These are phyloP conservation scores for Steinernema scapterisci DNA, from an alignment of 2,888 invertebrate species.

Conservation along the genomic window DNA sequence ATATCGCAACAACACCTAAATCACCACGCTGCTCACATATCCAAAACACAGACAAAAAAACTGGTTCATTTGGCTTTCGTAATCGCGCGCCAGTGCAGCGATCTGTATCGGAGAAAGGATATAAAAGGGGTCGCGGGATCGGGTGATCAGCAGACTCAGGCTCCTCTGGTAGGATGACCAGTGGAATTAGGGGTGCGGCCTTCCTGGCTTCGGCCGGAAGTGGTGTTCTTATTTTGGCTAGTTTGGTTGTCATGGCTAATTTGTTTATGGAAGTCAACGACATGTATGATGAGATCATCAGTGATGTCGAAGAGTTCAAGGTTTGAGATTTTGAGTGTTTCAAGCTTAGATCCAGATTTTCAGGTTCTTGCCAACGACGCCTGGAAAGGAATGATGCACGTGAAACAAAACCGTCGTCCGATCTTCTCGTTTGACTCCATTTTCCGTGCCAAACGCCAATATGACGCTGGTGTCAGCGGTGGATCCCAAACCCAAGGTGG, in stretches of 20 bases:
- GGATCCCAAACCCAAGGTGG: neutral
- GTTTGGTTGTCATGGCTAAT: slow-evolving; percentile 4
- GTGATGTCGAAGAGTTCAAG: slow-evolving; percentile 5
- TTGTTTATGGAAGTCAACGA: slow-evolving; percentile 20
- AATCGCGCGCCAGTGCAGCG: too few relatives aligned
- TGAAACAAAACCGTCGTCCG: neutral
- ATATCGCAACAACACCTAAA: too few relatives aligned
- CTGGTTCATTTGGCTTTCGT: too few relatives aligned
- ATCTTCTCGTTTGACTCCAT: slow-evolving; percentile 10
- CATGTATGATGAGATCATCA: slow-evolving; percentile 16
- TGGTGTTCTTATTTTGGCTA: slow-evolving; percentile 14
- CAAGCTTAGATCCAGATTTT: neutral
- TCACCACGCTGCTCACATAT: too few relatives aligned
- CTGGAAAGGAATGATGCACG: slow-evolving; percentile 12
- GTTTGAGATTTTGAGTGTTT: neutral
- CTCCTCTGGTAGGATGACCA: neutral
- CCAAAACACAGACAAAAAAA: too few relatives aligned
- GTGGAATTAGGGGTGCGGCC: neutral
- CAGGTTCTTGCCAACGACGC: slow-evolving; percentile 11
- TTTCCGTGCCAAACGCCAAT: slow-evolving; percentile 12
- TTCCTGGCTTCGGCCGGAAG: slow-evolving; percentile 16
- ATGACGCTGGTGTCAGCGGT: slow-evolving; percentile 23
- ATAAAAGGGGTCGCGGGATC: too few relatives aligned
- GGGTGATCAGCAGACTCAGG: too few relatives aligned
- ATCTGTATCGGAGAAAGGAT: too few relatives aligned